Base-by-base conservation (phyloP, 2,797 vertebrate species). In the Oreonectes daqikongensis region DNA sequence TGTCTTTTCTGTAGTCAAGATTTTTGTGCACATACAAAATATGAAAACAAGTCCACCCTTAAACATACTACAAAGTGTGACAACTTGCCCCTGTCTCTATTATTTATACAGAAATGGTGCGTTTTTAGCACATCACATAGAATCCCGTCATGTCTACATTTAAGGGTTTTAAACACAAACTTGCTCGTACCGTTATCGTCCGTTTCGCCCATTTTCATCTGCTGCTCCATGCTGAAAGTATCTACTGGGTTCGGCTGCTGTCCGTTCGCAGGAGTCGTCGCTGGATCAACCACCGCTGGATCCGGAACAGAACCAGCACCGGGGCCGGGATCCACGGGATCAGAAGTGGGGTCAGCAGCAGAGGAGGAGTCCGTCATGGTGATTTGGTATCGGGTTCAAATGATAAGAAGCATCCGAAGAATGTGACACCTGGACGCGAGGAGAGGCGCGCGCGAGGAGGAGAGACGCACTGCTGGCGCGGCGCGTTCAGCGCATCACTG, bases 181-280 rank as follows among this genome's bases (percentile, higher is more conserved):
- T 9, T 53, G 50, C 40, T 76, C 79, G 6, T 84, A 98, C 97
- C 97, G 94, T 93, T 90, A 75, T 95, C 95, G 12, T 98, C 96
- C 71, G 93, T 91, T 87, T 95, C 96, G 81, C 93, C 94, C 69
- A 97, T 95, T 84, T 95, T 95, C 92, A 96, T 95, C 91, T 94
- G 95, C 81, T 95, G 94, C 52, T 94, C 90, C 93, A 93, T 93
- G 72, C 86, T 92, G 46, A 91, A 81, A 24, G 78, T 81, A 12
- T 89, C 85, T 81, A 71, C 79, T 80, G 81, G 88, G 53, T 76
- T 22, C 52, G 70, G 83, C 67, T 79, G 77, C 71, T 70, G 82
- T 85, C 83, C 38, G 79, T 75, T 67, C 82, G 84, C 11, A 89
- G 87, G 84, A 88, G 87, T 89, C 89, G 66, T 83, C 77, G 80